These are phyloP conservation scores for Chaenocephalus aceratus DNA, from an alignment of 2,113 vertebrate genomes.

Conservation along the genomic window DNA sequence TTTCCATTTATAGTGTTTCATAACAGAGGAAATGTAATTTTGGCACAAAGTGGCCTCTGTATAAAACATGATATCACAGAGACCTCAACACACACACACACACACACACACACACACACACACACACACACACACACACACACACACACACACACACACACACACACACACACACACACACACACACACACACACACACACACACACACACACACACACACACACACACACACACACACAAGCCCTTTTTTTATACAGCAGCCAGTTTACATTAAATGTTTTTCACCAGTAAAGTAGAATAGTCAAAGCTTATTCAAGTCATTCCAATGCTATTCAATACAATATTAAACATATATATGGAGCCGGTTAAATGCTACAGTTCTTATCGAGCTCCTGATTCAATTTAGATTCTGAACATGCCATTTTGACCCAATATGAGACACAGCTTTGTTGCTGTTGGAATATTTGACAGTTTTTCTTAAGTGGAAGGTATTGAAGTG, in stretches of 20 bases:
- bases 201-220: too few relatives aligned
- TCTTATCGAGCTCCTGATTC: conserved; percentile 12
- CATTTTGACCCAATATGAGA: neutral
- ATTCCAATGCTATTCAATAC: conserved; percentile 18
- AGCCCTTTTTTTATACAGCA: neutral
- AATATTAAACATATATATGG: conserved; percentile 20
- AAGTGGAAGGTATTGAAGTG: neutral
- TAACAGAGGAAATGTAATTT: conserved; percentile 25
- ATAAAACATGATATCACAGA: conserved; percentile 44
- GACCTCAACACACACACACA: neutral
- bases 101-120: too few relatives aligned
- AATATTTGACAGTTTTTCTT: neutral
- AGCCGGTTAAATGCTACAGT: neutral
- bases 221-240: neutral
- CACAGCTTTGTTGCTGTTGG: neutral
- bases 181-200: too few relatives aligned
- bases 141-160: too few relatives aligned
- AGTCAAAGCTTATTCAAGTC: neutral
- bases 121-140: too few relatives aligned
- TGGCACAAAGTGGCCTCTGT: conserved; percentile 34
- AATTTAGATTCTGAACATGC: conserved; percentile 1
- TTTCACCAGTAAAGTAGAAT: conserved; percentile 24
- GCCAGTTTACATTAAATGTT: conserved; percentile 48
- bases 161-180: too few relatives aligned
- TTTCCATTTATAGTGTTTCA: conserved; percentile 23